Percentiles rank a stretch among this genome's conserved stretches.
phyloP scores from a whole-genome alignment of 1,140 invertebrate species.

The Phymastichus coffea region DNA sequence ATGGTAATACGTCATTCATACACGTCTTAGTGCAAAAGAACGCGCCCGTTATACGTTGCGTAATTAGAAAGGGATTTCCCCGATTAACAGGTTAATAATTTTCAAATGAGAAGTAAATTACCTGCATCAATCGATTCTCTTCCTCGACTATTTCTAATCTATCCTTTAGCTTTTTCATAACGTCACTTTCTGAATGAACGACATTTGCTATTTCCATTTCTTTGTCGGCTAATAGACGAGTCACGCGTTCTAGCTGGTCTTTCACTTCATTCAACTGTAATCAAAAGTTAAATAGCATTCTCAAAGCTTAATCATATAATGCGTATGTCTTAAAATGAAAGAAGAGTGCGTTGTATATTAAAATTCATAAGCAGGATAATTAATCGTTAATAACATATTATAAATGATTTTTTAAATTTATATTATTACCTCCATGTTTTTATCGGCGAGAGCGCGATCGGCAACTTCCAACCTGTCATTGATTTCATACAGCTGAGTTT shows the following conservation, averaged over 20 bases:
- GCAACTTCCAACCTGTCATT: conserved; percentile 44
- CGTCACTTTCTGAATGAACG: conserved; percentile 54
- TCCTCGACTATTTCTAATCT: conserved; percentile 57
- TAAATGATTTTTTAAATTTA: too few species aligned
- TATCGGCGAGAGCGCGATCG: conserved; percentile 44
- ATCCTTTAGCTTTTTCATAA: conserved; percentile 59
- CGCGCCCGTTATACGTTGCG: too few species aligned
- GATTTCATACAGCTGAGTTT: conserved; percentile 66
- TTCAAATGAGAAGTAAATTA: neutral
- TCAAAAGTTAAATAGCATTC: conserved; percentile 7
- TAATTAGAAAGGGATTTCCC: too few species aligned
- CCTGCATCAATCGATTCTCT: conserved; percentile 53
- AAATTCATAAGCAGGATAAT: too few species aligned
- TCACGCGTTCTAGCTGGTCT: conserved; percentile 52
- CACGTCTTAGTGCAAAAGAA: too few species aligned
- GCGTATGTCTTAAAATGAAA: neutral
- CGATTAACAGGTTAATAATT: too few species aligned
- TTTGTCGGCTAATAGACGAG: conserved; percentile 54
- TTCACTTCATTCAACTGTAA: conserved; percentile 47
- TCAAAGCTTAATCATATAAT: neutral
- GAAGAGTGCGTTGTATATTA: too few species aligned
- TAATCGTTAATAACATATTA: neutral
- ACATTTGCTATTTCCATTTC: conserved; percentile 58
- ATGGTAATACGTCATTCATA: too few species aligned
- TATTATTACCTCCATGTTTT: conserved; percentile 45